Evolutionary conservation across 2,888 invertebrate species (phyloP).

Genomic region (Acronicta leporina): DNA sequence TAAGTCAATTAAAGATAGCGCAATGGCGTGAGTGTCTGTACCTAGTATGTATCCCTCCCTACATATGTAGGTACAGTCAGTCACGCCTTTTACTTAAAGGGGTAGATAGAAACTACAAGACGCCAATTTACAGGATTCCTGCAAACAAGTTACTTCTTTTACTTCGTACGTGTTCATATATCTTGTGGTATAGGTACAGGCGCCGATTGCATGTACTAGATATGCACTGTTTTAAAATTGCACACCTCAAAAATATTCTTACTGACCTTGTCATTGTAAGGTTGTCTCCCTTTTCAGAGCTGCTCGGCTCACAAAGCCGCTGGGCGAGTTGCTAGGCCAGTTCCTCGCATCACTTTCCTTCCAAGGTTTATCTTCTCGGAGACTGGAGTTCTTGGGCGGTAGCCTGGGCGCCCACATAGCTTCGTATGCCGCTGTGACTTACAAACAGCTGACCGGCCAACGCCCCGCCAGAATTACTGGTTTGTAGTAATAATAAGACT

Average conservation of each 20-base stretch:
- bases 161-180: too few species aligned
- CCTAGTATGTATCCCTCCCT: too few species aligned
- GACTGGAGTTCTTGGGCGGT: slow-evolving; percentile 74
- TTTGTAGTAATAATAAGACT: slow-evolving; percentile 37
- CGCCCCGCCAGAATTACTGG: slow-evolving; percentile 74
- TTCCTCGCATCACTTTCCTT: slow-evolving; percentile 75
- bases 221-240: too few species aligned
- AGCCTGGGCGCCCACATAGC: slow-evolving; percentile 83
- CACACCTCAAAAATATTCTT: background rate
- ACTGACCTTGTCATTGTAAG: background rate
- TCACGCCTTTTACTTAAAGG: too few species aligned
- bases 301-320: slow-evolving; percentile 77
- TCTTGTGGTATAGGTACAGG: too few species aligned
- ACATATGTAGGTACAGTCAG: too few species aligned
- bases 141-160: too few species aligned
- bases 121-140: too few species aligned
- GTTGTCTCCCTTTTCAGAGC: slow-evolving; percentile 66
- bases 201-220: too few species aligned
- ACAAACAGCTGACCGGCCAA: slow-evolving; percentile 68
- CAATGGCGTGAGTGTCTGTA: too few species aligned
- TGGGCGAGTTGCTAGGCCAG: slow-evolving; percentile 75
- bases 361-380: slow-evolving; percentile 69
- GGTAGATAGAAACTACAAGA: too few species aligned
- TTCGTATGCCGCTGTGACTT: slow-evolving; percentile 72
- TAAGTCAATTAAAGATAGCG: too few species aligned